Evolutionary conservation across 2,888 invertebrate species (phyloP).

Genomic region (Pediacus dermestoides): DNA sequence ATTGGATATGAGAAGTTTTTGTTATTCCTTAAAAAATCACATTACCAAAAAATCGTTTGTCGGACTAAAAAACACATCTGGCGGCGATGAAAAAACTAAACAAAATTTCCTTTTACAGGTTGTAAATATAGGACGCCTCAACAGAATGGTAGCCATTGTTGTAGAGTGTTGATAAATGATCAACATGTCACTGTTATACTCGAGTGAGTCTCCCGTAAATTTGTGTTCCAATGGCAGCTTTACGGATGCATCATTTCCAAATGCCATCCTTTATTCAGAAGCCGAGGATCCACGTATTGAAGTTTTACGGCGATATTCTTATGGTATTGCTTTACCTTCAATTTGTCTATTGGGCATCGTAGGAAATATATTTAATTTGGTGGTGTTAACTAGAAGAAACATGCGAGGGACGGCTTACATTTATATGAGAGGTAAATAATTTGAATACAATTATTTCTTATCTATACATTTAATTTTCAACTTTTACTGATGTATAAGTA

Average conservation of each 20-base stretch:
- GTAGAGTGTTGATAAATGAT: conserved; percentile 13
- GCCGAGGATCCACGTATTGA: conserved; percentile 60
- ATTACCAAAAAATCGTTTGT: too few species aligned
- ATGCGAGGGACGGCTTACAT: conserved; percentile 78
- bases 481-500: neutral
- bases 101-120: conserved; percentile 1
- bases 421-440: conserved; percentile 68
- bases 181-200: conserved; percentile 46
- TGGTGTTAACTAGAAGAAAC: conserved; percentile 72
- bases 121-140: neutral
- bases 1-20: too few species aligned
- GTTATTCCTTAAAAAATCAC: too few species aligned
- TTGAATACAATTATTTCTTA: conserved; percentile 10
- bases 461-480: conserved; percentile 1
- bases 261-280: conserved; percentile 34
- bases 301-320: conserved; percentile 58
- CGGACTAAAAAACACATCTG: too few species aligned
- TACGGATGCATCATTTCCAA: conserved; percentile 35
- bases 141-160: conserved; percentile 4
- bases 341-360: conserved; percentile 71
- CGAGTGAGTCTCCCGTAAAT: conserved; percentile 42
- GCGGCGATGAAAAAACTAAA: neutral
- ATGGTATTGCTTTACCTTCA: conserved; percentile 64
- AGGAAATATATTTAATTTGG: conserved; percentile 73
- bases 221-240: conserved; percentile 41